Evolutionary conservation across 2,888 invertebrate species (phyloP).

Genomic region (Euplexia lucipara): DNA sequence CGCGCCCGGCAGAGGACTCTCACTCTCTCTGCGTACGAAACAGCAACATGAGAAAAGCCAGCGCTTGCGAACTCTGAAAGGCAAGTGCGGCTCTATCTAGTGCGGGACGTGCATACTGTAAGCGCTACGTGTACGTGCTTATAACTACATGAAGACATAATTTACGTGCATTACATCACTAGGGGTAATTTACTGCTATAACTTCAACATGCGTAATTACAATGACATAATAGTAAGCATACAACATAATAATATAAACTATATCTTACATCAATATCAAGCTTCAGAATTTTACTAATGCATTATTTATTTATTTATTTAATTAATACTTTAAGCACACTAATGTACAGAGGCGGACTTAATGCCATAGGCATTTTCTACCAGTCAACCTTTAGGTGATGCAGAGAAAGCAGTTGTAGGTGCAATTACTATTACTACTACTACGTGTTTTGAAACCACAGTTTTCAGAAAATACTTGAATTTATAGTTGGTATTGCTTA

Average conservation of each 20-base stretch:
- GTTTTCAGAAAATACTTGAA: background rate
- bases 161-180: slow-evolving; percentile 30
- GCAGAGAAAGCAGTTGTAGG: no score
- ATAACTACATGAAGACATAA: slow-evolving; percentile 36
- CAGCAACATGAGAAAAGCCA: slow-evolving; percentile 89
- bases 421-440: no score
- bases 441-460: background rate
- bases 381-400: no score
- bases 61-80: slow-evolving; percentile 85
- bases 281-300: slow-evolving; percentile 3
- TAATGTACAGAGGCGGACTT: no score
- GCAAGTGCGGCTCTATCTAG: slow-evolving; percentile 76
- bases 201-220: slow-evolving; percentile 21
- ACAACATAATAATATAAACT: slow-evolving; percentile 13
- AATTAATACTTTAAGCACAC: no score
- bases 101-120: slow-evolving; percentile 75
- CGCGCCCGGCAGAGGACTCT: slow-evolving; percentile 83
- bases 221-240: slow-evolving; percentile 2
- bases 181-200: background rate
- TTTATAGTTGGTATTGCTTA: background rate
- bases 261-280: background rate
- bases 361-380: no score
- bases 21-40: slow-evolving; percentile 89
- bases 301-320: slow-evolving; percentile 11
- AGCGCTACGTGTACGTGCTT: slow-evolving; percentile 60